phyloP scores from a whole-genome alignment of 2,113 vertebrate genomes.

The Rhadina sibilatrix region DNA sequence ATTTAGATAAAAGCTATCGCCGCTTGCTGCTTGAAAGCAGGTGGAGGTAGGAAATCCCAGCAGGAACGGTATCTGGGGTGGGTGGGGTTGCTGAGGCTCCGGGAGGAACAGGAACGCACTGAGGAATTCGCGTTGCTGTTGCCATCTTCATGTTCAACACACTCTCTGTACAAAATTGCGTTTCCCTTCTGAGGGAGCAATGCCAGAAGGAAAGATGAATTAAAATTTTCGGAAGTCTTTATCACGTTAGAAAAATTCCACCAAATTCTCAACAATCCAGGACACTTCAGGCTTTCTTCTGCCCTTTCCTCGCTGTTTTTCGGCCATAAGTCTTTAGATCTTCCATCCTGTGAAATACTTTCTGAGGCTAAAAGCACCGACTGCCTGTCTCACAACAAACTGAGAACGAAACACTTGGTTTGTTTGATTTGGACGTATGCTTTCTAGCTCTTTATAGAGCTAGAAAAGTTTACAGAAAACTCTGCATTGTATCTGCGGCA shows the following conservation, averaged over 20 bases:
- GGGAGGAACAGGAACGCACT: accelerated
- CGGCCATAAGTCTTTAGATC: background rate
- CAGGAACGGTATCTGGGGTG: background rate
- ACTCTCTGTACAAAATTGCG: accelerated
- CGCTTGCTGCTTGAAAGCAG: background rate
- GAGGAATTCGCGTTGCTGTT: accelerated
- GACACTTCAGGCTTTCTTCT: background rate
- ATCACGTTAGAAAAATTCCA: background rate
- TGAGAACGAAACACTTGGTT: accelerated
- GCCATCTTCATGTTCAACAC: accelerated
- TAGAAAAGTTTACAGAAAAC: background rate
- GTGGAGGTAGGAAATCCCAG: background rate
- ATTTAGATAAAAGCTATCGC: accelerated
- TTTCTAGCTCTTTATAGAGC: background rate
- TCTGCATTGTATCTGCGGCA: accelerated
- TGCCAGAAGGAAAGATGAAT: background rate
- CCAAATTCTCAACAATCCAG: background rate
- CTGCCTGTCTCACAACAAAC: background rate
- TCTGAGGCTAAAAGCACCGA: background rate
- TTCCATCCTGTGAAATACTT: background rate
- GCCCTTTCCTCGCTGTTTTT: accelerated
- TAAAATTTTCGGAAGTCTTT: background rate
- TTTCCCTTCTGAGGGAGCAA: accelerated
- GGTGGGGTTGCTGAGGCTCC: background rate
- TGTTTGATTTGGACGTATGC: background rate